Base-by-base conservation (phyloP, 2,113 vertebrate species). In the Spea bombifrons region DNA sequence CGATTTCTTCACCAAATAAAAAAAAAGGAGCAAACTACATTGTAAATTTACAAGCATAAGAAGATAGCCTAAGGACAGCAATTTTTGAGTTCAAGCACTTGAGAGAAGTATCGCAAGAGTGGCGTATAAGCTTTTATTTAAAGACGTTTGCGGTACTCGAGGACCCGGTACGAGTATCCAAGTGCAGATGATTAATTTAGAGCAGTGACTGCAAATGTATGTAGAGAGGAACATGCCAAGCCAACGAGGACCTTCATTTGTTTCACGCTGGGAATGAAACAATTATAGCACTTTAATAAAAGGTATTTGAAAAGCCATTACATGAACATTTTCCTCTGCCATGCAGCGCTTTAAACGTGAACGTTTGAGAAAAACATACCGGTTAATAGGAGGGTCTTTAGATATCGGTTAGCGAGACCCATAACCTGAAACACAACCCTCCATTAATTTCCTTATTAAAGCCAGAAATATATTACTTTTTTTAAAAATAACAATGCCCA, bases 131-230 rank as follows among this genome's bases (percentile, higher is more conserved):
- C 49, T 71, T 71, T 71, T 55, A 30, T 43, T 53, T 17, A 5
- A 64, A 30, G 17, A 4, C 8, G 12, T 52, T 44, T 52, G 17
- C 47, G 44, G 48, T 52, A 30, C 73, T 66, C 52, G 46, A 66
- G 59, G 8, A 44, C 3, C 9, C 3, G 10, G 59, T 66, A 52
- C 6, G 13, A 75, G 17, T 65, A 66, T 4, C 46, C 61, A 43
- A 50, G 46, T 52, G 17, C n/a, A 75, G 66, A 66, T 65, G 6
- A 75, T 63, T 74, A 48, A 66, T 75, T 75, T n/a, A 52, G 4
- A 7, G 43, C 0, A 59, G 30, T 49, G 47, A 10, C 16, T 50
- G 47, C 13, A 66, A 17, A 66, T 66, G 16, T 44, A 47, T 46
- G 63, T 16, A 63, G 45, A 52, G 7, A 4, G 17, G 45, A n/a